These are phyloP conservation scores for Monopis laevigella DNA, from an alignment of 2,888 invertebrate species.

Conservation along the genomic window DNA sequence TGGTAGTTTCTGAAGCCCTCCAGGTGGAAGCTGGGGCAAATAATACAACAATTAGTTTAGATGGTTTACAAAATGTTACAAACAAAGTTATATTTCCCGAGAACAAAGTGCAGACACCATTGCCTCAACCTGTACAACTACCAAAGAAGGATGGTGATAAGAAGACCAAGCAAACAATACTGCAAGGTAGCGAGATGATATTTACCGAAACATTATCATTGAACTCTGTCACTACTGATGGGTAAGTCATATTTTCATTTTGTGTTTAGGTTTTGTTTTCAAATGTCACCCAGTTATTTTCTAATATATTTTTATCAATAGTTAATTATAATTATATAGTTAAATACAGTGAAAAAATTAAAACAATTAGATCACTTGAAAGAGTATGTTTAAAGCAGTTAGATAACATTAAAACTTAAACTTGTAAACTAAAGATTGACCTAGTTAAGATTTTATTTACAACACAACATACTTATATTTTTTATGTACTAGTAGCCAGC, in stretches of 20 bases:
- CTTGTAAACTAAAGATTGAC: too few species aligned
- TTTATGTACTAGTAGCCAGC: too few species aligned
- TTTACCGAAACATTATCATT: slow-evolving; percentile 60
- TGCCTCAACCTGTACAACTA: not conserved
- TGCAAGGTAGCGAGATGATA: slow-evolving; percentile 48
- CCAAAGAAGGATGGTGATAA: not conserved
- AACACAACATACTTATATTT: too few species aligned
- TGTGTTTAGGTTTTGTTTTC: too few species aligned
- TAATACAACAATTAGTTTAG: slow-evolving; percentile 32
- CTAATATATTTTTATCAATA: not conserved
- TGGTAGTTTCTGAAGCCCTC: slow-evolving; percentile 67
- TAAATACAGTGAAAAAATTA: not conserved
- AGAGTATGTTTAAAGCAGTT: too few species aligned
- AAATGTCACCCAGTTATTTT: not conserved
- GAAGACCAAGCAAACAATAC: slow-evolving; percentile 17
- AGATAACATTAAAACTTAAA: too few species aligned
- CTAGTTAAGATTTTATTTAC: too few species aligned
- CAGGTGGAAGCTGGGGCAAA: slow-evolving; percentile 29
- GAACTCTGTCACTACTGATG: slow-evolving; percentile 65
- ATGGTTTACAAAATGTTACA: slow-evolving; percentile 54
- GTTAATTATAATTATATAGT: not conserved
- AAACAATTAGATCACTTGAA: too few species aligned
- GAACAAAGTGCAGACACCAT: not conserved
- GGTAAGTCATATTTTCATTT: slow-evolving; percentile 41
- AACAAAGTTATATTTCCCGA: slow-evolving; percentile 24